phyloP scores from a whole-genome alignment of 2,113 vertebrate species.

The Scolopax mira region DNA sequence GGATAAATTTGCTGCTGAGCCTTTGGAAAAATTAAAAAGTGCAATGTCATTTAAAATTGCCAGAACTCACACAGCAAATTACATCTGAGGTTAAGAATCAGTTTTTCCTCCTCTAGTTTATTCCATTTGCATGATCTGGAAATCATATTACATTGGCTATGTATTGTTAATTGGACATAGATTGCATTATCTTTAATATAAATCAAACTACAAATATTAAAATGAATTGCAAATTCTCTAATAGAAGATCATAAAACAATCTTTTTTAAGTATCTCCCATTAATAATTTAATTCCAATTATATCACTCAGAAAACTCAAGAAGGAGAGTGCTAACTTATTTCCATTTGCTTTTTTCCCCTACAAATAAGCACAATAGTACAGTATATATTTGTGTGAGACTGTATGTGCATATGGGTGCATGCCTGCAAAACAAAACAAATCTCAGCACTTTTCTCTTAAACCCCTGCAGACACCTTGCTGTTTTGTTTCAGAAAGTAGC shows the following conservation, averaged over 20 bases:
- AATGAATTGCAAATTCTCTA: slow-evolving; percentile 93
- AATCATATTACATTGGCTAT: slow-evolving; percentile 89
- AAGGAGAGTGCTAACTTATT: slow-evolving; percentile 76
- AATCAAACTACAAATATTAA: slow-evolving; percentile 94
- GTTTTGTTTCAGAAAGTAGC: neutral
- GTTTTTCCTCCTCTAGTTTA: slow-evolving; percentile 79
- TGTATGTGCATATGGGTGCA: neutral
- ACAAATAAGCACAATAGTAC: slow-evolving; percentile 55
- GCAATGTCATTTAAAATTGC: slow-evolving; percentile 89
- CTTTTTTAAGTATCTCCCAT: slow-evolving; percentile 89
- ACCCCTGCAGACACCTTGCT: neutral
- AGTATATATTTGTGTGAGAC: neutral
- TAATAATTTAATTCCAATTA: slow-evolving; percentile 96
- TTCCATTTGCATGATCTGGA: slow-evolving; percentile 88
- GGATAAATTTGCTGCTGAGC: slow-evolving; percentile 86
- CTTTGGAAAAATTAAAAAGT: slow-evolving; percentile 87
- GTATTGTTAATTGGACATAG: slow-evolving; percentile 92
- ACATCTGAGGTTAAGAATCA: slow-evolving; percentile 87
- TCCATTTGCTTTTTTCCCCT: slow-evolving; percentile 66
- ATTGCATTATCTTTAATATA: slow-evolving; percentile 93
- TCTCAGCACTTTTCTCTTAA: slow-evolving; percentile 21
- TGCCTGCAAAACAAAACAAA: slow-evolving; percentile 15
- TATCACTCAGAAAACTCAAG: slow-evolving; percentile 82
- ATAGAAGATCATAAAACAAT: slow-evolving; percentile 93
- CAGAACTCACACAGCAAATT: slow-evolving; percentile 85